Conservation (phyloP, 1,140 invertebrate genomes). For the Brachionus sp. region DNA sequence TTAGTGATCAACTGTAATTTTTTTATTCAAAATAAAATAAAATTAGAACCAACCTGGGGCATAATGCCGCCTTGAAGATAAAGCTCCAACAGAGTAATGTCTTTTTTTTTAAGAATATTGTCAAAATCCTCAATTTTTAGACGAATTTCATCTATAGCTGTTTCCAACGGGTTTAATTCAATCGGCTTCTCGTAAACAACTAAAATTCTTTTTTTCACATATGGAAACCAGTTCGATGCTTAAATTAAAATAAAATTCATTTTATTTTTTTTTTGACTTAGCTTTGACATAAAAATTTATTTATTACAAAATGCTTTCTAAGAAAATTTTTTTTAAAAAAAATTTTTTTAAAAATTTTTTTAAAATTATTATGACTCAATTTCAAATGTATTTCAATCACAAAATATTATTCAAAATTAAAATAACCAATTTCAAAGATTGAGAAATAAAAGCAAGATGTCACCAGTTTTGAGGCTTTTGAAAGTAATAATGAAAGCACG, state of each 20-base stretch:
- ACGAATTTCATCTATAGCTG: constrained; percentile 87
- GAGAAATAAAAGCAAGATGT: no score
- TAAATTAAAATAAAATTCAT: constrained; percentile 23
- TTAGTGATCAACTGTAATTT: not conserved
- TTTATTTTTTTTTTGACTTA: no score
- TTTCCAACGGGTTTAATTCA: constrained; percentile 83
- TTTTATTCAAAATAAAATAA: not conserved
- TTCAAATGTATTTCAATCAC: no score
- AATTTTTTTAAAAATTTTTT: no score
- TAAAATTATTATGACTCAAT: no score
- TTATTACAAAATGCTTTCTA: no score
- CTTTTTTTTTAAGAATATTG: constrained; percentile 18
- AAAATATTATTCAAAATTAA: no score
- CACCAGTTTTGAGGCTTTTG: no score
- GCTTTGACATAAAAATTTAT: no score
- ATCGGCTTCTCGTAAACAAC: constrained; percentile 70
- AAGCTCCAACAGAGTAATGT: constrained; percentile 38
- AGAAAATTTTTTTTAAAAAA: no score
- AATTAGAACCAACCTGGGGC: not conserved
- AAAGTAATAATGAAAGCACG: no score
- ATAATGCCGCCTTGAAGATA: constrained; percentile 45
- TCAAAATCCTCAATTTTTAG: constrained; percentile 52
- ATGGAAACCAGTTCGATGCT: constrained; percentile 81
- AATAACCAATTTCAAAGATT: no score
- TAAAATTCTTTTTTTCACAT: constrained; percentile 80